These are phyloP conservation scores for Grantiella picta DNA, from an alignment of 2,113 vertebrate genomes.

Conservation along the genomic window DNA sequence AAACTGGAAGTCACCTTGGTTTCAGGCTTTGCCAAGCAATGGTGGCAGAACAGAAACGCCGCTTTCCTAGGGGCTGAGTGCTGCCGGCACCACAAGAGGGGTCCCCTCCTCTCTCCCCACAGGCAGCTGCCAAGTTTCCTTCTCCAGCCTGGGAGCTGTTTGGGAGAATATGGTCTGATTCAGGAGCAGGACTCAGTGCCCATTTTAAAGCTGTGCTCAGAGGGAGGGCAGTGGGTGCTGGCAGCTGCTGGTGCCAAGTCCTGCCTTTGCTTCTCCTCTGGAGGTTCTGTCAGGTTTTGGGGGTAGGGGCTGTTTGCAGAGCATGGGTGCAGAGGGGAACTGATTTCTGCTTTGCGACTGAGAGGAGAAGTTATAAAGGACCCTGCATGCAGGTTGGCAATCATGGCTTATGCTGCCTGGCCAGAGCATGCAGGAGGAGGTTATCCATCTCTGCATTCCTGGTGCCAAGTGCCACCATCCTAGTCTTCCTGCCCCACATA, in stretches of 20 bases:
- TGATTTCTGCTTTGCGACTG: not conserved
- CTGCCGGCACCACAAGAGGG: not conserved
- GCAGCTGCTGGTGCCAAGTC: not conserved
- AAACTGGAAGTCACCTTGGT: constrained; percentile 17
- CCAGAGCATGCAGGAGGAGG: not conserved
- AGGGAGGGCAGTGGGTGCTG: not conserved
- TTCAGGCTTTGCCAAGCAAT: not conserved
- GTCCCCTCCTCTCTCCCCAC: not conserved
- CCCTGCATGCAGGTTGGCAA: not conserved
- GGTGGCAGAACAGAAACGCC: constrained; percentile 10
- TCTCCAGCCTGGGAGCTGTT: constrained; percentile 28
- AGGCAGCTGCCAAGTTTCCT: constrained; percentile 47
- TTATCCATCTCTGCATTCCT: not conserved
- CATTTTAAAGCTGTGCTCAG: not conserved
- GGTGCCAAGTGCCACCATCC: not conserved
- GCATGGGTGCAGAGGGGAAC: not conserved
- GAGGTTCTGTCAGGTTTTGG: not conserved
- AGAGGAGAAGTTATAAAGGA: not conserved
- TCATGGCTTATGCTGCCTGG: not conserved
- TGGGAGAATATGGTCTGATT: constrained; percentile 24
- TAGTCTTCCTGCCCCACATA: not conserved
- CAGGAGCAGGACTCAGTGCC: not conserved
- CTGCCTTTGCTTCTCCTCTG: not conserved
- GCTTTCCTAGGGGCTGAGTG: fast-evolving
- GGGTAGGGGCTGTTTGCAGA: not conserved